Base-by-base conservation (phyloP, 2,888 invertebrate species). In the Torymus tubicola region DNA sequence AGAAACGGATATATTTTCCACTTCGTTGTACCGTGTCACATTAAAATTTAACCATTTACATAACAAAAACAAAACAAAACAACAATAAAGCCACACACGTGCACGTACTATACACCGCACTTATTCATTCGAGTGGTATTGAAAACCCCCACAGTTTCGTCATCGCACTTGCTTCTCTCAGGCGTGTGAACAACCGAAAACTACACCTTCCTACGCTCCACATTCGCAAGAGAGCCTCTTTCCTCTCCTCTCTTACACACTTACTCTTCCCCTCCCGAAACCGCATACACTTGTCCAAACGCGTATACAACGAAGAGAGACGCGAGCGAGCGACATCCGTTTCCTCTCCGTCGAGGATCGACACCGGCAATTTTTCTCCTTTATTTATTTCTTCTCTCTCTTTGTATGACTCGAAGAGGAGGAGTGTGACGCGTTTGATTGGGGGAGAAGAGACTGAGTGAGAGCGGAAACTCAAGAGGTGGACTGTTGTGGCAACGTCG, bases 291-390 rank as follows among this genome's bases (percentile, higher is more conserved):
- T 42, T 42, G 42, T 42, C 42, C 42, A 70, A 70, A 65, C 65
- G 50, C 13, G 0, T 18, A 12, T 16, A 31, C 55, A 18, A 53
- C 60, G 16, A 5, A 42, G 50, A 50, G 42, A 58, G n/a, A 14
- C 18, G 14, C 58, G 61, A 71, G 71, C 64, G 65, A 65, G 24
- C 67, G 64, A 64, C 74, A 74, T 80, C 79, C 70, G 74, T 31
- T 80, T 74, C 79, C 79, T 74, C 61, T 74, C 61, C 52, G 58
- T 50, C n/a, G 31, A 73, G 69, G 69, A 74, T 74, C 74, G 64
- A 63, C 79, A 80, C 64, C 60, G 64, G 69, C 70, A 80, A 70
- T 70, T 80, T 74, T 5, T 14, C 42, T 64, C 53, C 55, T 74
- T 52, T 42, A 52, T 31, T 52, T 63, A 21, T 18, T 31, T 64